phyloP scores from a whole-genome alignment of 2,797 vertebrate genomes.

The Anguilla anguilla region DNA sequence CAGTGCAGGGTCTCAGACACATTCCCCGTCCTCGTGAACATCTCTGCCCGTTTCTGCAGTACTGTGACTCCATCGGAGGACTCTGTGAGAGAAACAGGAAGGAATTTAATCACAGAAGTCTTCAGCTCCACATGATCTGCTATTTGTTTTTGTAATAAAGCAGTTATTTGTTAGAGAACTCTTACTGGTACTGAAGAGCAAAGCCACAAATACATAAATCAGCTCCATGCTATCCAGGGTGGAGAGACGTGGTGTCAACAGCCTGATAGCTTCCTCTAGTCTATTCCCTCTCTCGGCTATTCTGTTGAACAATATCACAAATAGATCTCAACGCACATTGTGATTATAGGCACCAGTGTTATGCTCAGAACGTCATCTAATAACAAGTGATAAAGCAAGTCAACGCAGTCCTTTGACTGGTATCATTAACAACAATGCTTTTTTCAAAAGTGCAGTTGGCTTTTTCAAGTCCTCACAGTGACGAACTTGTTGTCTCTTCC shows the following conservation, averaged over 20 bases:
- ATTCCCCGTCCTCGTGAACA: background rate
- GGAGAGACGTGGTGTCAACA: background rate
- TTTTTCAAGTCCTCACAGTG: background rate
- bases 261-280: background rate
- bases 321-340: background rate
- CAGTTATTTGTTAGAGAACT: background rate
- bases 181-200: background rate
- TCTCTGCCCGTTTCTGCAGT: conserved; percentile 34
- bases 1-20: conserved; percentile 41
- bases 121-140: background rate
- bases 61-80: conserved; percentile 43
- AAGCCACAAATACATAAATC: background rate
- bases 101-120: background rate
- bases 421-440: background rate
- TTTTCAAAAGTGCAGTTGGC: background rate
- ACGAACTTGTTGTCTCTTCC: background rate
- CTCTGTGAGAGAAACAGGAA: conserved; percentile 40
- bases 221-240: background rate
- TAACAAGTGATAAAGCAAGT: background rate
- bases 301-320: background rate
- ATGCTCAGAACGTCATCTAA: background rate
- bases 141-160: background rate
- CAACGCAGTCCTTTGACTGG: background rate
- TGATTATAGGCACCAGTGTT: background rate
- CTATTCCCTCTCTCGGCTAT: background rate